These are phyloP conservation scores for Nomada lathburiana DNA, from an alignment of 2,888 invertebrate species.

Conservation along the genomic window DNA sequence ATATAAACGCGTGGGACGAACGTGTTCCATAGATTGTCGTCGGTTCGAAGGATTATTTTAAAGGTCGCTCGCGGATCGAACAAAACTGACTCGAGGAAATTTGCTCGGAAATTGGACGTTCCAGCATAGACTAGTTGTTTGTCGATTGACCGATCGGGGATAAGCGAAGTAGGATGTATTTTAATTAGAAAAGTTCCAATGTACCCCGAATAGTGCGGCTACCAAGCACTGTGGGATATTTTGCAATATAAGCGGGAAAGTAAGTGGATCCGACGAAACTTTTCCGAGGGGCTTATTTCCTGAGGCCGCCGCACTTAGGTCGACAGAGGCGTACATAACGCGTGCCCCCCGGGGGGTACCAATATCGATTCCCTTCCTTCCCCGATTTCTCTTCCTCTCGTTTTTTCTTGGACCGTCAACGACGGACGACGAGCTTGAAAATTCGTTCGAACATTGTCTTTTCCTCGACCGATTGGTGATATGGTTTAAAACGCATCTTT, in stretches of 20 bases:
- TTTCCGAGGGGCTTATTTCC: constrained; percentile 53
- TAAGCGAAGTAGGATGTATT: background rate
- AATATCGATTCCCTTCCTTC: constrained; percentile 75
- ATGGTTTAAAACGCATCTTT: constrained; percentile 4
- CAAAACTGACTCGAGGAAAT: background rate
- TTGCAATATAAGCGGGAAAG: too few relatives aligned
- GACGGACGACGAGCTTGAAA: constrained; percentile 40
- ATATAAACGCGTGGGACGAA: constrained; percentile 47
- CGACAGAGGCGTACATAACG: constrained; percentile 67
- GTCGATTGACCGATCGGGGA: too few relatives aligned
- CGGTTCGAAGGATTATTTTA: too few relatives aligned
- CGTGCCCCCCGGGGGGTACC: constrained; percentile 75
- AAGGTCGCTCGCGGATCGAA: too few relatives aligned
- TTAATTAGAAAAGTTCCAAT: constrained; percentile 39
- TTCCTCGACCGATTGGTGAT: constrained; percentile 25
- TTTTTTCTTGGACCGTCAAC: constrained; percentile 32
- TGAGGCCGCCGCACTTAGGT: constrained; percentile 65
- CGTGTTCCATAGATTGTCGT: constrained; percentile 38
- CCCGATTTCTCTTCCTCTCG: constrained; percentile 40
- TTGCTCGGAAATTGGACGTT: background rate
- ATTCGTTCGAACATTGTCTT: constrained; percentile 31
- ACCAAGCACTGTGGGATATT: constrained; percentile 5
- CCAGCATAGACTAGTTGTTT: background rate
- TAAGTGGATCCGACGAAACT: constrained; percentile 11
- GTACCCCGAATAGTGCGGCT: background rate